Evolutionary conservation across 2,113 vertebrate species (phyloP).

Genomic region (Malurus melanocephalus): DNA sequence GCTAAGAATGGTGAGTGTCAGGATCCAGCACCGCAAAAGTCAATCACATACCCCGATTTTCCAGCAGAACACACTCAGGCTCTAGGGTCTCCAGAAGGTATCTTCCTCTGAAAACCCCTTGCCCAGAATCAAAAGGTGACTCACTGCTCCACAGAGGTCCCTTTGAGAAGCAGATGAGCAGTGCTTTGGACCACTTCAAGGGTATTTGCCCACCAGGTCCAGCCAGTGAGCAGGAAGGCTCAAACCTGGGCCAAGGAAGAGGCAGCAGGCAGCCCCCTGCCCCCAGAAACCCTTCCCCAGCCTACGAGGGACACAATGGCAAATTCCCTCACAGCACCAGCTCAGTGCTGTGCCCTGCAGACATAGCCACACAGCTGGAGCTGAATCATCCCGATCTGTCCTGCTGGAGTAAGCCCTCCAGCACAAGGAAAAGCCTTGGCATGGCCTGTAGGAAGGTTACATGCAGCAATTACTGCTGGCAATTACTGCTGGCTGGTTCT

Average conservation of each 20-base stretch:
- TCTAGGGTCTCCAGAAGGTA: not conserved
- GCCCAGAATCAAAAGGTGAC: not conserved
- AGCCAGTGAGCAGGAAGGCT: not conserved
- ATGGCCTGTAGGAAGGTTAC: not conserved
- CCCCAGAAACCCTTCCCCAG: not conserved
- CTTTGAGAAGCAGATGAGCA: not conserved
- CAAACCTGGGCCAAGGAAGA: not conserved
- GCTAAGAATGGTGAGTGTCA: not conserved
- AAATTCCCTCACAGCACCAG: not conserved
- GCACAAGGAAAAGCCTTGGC: not conserved
- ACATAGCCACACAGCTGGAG: not conserved
- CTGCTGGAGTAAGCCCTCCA: not conserved
- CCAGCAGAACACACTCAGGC: not conserved
- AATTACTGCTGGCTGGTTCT: not conserved
- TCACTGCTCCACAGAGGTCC: not conserved
- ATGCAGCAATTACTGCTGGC: not conserved
- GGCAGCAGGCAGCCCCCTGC: not conserved
- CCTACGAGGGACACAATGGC: not conserved
- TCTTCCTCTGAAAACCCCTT: not conserved
- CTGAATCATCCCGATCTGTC: not conserved
- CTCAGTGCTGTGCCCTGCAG: not conserved
- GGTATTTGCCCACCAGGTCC: not conserved
- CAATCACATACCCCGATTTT: not conserved
- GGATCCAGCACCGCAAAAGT: not conserved
- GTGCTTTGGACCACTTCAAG: not conserved